phyloP scores from a whole-genome alignment of 2,888 invertebrate genomes.

The Ormyrus thymus region DNA sequence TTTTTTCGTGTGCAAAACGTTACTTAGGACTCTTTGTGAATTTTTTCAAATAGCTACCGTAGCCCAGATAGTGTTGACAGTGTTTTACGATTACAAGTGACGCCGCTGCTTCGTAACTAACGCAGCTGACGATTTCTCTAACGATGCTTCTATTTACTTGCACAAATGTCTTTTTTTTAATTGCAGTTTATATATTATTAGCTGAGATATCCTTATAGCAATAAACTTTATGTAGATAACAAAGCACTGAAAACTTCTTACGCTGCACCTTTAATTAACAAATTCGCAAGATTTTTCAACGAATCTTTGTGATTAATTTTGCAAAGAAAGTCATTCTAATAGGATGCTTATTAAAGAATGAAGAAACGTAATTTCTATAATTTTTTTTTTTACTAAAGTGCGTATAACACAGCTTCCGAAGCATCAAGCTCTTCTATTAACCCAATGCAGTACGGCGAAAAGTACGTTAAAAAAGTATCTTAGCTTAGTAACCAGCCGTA shows the following conservation, averaged over 20 bases:
- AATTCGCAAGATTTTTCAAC: neutral
- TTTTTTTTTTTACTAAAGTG: too few species aligned
- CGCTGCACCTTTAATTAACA: conserved; percentile 13
- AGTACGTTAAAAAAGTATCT: too few species aligned
- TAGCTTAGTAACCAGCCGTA: too few species aligned
- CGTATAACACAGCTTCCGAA: too few species aligned
- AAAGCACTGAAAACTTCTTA: neutral
- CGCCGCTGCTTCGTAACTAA: conserved; percentile 25
- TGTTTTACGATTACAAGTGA: conserved; percentile 7
- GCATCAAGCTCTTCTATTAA: too few species aligned
- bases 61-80: neutral
- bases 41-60: neutral
- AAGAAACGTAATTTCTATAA: too few species aligned
- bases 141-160: neutral
- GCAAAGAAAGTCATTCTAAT: too few species aligned
- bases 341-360: too few species aligned
- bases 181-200: conserved; percentile 2
- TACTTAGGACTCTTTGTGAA: neutral
- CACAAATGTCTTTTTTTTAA: neutral
- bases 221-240: neutral
- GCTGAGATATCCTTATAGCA: neutral
- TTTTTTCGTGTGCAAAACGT: neutral
- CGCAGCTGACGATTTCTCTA: conserved; percentile 1
- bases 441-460: too few species aligned
- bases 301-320: too few species aligned